phyloP scores from a whole-genome alignment of 2,888 invertebrate species.

The Tethea ocularis region DNA sequence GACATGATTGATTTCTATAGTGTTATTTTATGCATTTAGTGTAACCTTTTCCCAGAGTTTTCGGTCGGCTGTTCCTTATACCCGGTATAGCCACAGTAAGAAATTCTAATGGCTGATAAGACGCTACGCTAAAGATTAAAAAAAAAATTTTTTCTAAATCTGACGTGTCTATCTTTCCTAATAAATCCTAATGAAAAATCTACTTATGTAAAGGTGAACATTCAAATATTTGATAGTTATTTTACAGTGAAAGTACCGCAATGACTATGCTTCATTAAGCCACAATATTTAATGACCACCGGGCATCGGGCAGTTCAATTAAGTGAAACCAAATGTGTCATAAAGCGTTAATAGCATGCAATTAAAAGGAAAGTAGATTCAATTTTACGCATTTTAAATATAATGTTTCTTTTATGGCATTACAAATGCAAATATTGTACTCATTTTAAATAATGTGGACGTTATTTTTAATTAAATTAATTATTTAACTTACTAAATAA shows the following conservation, averaged over 20 bases:
- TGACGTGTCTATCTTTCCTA: too few relatives aligned
- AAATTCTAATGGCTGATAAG: too few relatives aligned
- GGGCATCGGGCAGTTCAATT: constrained; percentile 2
- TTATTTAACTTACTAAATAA: too few relatives aligned
- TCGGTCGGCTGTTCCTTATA: too few relatives aligned
- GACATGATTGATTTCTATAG: too few relatives aligned
- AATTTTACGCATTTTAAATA: constrained; percentile 3
- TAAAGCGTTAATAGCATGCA: constrained; percentile 3
- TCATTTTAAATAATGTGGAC: too few relatives aligned
- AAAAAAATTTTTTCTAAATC: not conserved
- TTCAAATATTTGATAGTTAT: not conserved
- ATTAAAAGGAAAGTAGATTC: constrained; percentile 3
- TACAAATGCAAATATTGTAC: not conserved
- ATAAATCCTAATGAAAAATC: not conserved
- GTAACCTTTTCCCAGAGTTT: too few relatives aligned
- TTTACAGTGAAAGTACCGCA: not conserved
- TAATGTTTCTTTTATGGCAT: not conserved
- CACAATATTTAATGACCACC: constrained; percentile 4
- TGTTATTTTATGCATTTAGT: too few relatives aligned
- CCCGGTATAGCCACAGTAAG: too few relatives aligned
- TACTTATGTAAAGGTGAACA: not conserved
- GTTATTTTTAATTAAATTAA: too few relatives aligned
- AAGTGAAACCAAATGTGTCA: constrained; percentile 1
- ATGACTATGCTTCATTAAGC: not conserved
- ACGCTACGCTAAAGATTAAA: too few relatives aligned